Evolutionary conservation across 2,113 vertebrate species (phyloP), one percentile per base, ranked within the genome.

Genomic region (Hipposideros armiger): DNA sequence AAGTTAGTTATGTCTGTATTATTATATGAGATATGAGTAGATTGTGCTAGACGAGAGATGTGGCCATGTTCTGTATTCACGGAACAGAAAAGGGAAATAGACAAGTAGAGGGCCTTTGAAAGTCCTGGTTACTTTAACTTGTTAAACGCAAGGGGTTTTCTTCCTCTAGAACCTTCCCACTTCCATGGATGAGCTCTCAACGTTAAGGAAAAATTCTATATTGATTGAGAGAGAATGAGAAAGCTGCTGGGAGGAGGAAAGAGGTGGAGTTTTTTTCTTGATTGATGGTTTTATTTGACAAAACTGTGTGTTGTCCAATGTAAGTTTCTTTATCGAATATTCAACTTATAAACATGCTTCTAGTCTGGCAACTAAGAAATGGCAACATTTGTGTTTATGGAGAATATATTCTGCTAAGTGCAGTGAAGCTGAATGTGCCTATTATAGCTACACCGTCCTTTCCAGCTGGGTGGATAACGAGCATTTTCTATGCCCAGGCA

Each of bases 401-500:
- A 78, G 56, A 73, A 60, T 4, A 2, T 7, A 45, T 56, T 81
- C 20, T 32, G 47, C 17, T 93, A 11, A 40, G 28, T 2, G 36
- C 24, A 3, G 67, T 82, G 77, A 74, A n/a, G 40, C 30, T 62
- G 56, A 90, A 60, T 73, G 72, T 85, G 56, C 36, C 76, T 87
- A 77, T 96, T 91, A 90, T 0, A 81, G 77, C 36, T 30, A 26
- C 19, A 15, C 36, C 60, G 30, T 95, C n/a, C 58, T 91, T 93
- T 58, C 76, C 56, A 95, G 24, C 62, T 47, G 62, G 60, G 28
- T 66, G 85, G 72, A 22, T 78, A 92, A 69, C 4, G 1, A 86
- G 62, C 56, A 42, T 73, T 74, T 93, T 86, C 70, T 70, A 6
- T 66, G 77, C 72, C 89, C 77, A 95, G 91, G 50, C 91, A 95